phyloP scores from a whole-genome alignment of 2,888 invertebrate species.

The Electrophaes corylata region DNA sequence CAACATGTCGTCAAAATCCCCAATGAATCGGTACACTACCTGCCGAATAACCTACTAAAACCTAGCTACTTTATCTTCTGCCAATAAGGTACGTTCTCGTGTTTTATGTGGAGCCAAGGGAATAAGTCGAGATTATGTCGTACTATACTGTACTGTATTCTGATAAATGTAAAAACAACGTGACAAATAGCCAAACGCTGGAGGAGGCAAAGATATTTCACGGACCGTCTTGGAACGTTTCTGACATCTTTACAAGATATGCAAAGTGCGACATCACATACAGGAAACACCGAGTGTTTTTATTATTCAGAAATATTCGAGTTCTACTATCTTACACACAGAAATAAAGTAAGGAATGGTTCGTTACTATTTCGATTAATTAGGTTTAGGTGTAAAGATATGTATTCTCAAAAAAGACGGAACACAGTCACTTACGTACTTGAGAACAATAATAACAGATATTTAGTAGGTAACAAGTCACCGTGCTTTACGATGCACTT shows the following conservation, averaged over 20 bases:
- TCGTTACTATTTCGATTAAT: too few relatives aligned
- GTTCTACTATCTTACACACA: not conserved
- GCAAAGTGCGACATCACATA: conserved; percentile 6
- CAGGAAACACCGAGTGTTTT: not conserved
- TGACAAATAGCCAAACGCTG: conserved; percentile 42
- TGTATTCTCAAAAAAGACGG: too few relatives aligned
- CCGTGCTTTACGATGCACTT: too few relatives aligned
- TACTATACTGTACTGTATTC: conserved; percentile 42
- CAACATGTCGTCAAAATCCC: conserved; percentile 33
- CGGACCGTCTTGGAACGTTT: conserved; percentile 20
- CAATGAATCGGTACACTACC: conserved; percentile 25
- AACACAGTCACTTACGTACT: too few relatives aligned
- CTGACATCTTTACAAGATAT: conserved; percentile 26
- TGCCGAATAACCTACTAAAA: conserved; percentile 33
- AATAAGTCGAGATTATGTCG: conserved; percentile 49
- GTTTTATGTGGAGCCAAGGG: conserved; percentile 45
- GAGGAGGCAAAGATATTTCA: conserved; percentile 24
- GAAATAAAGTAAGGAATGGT: too few relatives aligned
- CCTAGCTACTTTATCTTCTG: conserved; percentile 45
- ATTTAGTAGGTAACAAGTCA: too few relatives aligned
- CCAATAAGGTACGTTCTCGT: conserved; percentile 43
- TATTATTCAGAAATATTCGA: too few relatives aligned
- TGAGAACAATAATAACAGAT: too few relatives aligned
- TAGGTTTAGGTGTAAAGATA: too few relatives aligned
- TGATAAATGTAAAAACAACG: conserved; percentile 52